Conservation (phyloP, 2,888 invertebrate species). For the Rugalucina vietnamica region DNA sequence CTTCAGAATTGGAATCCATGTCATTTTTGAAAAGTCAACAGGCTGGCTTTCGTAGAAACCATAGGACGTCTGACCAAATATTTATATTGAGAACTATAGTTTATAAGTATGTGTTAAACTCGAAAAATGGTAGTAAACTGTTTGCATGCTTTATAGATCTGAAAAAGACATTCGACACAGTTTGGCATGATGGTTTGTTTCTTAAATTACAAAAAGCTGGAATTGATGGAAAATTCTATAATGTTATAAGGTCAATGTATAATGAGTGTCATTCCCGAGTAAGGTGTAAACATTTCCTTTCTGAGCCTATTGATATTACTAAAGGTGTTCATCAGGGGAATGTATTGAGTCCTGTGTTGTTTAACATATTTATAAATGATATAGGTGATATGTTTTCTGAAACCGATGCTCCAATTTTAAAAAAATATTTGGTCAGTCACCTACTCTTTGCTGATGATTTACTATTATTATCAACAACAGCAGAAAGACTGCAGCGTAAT, state of each 20-base stretch:
- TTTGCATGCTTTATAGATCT: background rate
- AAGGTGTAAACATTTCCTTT: background rate
- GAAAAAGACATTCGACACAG: background rate
- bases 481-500: background rate
- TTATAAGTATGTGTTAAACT: background rate
- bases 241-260: background rate
- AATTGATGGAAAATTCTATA: background rate
- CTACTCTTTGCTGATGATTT: constrained; percentile 1
- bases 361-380: background rate
- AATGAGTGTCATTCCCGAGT: background rate
- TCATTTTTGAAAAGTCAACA: background rate
- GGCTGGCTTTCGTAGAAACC: background rate
- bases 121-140: background rate
- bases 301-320: background rate
- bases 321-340: background rate
- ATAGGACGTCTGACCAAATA: background rate
- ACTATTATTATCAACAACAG: background rate
- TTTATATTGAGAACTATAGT: background rate
- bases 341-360: background rate
- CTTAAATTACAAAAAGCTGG: background rate
- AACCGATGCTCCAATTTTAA: background rate
- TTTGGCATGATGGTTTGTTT: background rate
- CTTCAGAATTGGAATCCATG: background rate
- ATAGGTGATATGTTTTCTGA: background rate
- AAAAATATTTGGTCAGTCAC: background rate